Percentiles rank a stretch among this genome's conserved stretches.
Conservation (phyloP, 2,888 invertebrate genomes). For the Rhagonycha lutea region DNA sequence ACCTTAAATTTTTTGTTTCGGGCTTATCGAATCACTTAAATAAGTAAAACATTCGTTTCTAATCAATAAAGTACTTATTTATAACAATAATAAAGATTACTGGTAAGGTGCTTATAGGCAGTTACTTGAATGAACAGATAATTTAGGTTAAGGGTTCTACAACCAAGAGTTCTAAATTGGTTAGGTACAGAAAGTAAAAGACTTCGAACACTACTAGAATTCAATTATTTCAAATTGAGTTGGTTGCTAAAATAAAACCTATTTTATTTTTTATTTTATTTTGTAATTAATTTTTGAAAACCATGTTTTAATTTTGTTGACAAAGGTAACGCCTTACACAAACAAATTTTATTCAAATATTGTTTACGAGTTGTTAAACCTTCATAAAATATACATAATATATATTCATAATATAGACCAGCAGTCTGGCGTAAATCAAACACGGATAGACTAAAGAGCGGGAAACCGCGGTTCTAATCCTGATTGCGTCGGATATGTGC, state of each 20-base stretch:
- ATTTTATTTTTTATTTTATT: not conserved
- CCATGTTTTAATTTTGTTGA: not conserved
- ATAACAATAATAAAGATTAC: not conserved
- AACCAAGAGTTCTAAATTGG: not conserved
- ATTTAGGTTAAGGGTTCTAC: conserved; percentile 3
- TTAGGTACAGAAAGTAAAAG: not conserved
- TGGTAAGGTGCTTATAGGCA: not conserved
- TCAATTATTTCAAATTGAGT: not conserved
- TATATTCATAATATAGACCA: too few species aligned
- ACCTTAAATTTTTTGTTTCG: not conserved
- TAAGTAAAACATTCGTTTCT: not conserved
- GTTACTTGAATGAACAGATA: not conserved
- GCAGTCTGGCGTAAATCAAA: too few species aligned
- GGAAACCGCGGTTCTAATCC: too few species aligned
- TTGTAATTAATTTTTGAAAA: not conserved
- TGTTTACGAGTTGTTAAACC: not conserved
- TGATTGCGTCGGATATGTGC: too few species aligned
- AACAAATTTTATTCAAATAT: not conserved
- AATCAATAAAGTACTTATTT: not conserved
- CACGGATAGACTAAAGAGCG: too few species aligned
- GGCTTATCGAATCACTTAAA: not conserved
- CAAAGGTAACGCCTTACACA: not conserved
- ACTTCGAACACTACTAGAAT: not conserved
- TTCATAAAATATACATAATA: not conserved
- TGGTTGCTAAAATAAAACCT: not conserved